A percentile compares a stretch with the other conserved stretches of the same genome.
Evolutionary conservation across 2,113 vertebrate species (phyloP).

Genomic region (Bambusicola thoracicus): DNA sequence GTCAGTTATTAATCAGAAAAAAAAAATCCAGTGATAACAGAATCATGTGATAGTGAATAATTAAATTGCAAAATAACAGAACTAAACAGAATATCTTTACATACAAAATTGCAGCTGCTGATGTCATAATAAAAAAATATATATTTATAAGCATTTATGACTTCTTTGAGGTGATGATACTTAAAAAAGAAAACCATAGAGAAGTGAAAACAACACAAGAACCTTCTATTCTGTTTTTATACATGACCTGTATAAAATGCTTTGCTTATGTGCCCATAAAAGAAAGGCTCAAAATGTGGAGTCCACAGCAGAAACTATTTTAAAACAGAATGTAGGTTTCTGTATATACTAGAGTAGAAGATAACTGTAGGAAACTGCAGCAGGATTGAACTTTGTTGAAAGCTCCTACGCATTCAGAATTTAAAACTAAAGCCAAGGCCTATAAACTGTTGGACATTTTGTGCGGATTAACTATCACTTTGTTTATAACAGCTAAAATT

Average conservation of each 20-base stretch:
- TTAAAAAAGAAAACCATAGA: background rate
- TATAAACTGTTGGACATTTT: slow-evolving; percentile 50
- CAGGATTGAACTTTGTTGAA: background rate
- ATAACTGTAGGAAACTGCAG: slow-evolving; percentile 3
- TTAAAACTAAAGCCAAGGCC: slow-evolving; percentile 40
- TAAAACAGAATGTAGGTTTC: background rate
- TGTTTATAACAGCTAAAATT: slow-evolving; percentile 49
- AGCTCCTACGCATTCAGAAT: slow-evolving; percentile 31
- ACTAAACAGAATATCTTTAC: background rate
- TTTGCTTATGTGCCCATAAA: slow-evolving; percentile 13
- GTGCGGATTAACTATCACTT: background rate
- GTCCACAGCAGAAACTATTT: background rate
- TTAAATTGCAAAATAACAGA: background rate
- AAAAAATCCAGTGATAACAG: background rate
- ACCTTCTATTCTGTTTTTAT: background rate
- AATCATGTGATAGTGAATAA: background rate
- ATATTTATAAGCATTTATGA: no score
- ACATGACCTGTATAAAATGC: background rate
- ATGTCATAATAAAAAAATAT: background rate
- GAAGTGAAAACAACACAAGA: background rate
- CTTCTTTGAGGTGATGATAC: background rate
- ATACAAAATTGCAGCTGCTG: background rate
- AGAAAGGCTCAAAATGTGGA: background rate
- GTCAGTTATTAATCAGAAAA: background rate
- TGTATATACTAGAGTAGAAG: background rate